These are phyloP conservation scores for Peromyscus maniculatus DNA, from an alignment of 2,113 vertebrate genomes.

Conservation along the genomic window DNA sequence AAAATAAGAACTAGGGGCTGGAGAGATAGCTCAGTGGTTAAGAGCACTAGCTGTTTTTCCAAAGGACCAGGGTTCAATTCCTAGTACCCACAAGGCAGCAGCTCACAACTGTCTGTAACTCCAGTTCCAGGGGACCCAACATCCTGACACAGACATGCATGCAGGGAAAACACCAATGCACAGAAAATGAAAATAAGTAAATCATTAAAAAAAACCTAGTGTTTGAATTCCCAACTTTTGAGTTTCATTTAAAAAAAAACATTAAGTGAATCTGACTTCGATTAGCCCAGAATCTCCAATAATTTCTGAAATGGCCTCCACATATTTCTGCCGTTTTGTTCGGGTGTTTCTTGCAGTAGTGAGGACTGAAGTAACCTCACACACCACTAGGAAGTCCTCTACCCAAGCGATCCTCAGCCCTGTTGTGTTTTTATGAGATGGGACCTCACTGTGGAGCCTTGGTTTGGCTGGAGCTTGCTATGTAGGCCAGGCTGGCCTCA, in stretches of 20 bases:
- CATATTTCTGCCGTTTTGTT: neutral
- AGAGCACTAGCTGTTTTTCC: too few relatives aligned
- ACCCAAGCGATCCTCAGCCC: neutral
- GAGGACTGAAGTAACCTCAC: neutral
- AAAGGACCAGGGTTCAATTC: too few relatives aligned
- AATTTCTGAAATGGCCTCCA: neutral
- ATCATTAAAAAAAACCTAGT: neutral
- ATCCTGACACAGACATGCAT: too few relatives aligned
- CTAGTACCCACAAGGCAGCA: too few relatives aligned
- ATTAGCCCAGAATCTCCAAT: neutral
- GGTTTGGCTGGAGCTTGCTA: neutral
- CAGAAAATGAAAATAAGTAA: too few relatives aligned
- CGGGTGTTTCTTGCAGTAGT: neutral
- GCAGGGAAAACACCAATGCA: too few relatives aligned
- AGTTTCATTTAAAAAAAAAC: neutral
- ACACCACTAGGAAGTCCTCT: neutral
- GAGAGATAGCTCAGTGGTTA: too few relatives aligned
- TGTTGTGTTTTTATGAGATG: neutral
- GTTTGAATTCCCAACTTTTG: neutral
- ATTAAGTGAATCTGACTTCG: neutral
- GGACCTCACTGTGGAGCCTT: neutral
- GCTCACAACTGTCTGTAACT: too few relatives aligned
- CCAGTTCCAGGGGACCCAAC: too few relatives aligned
- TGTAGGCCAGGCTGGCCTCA: neutral
- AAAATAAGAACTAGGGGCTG: neutral